Base-by-base conservation (phyloP, 2,888 invertebrate species). In the Arctia plantaginis region DNA sequence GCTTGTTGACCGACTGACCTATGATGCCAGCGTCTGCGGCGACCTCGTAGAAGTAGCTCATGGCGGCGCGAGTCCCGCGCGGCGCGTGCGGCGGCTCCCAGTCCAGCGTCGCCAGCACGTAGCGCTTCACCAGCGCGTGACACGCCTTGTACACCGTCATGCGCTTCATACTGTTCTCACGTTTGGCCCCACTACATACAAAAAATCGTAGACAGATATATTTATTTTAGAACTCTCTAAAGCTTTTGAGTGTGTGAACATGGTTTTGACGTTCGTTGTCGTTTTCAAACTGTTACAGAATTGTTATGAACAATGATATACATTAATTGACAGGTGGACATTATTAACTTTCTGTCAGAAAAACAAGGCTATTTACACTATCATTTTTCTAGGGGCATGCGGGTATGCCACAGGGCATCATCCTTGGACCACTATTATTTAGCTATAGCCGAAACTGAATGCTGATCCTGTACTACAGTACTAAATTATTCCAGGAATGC, bases 1-100 rank as follows among this genome's bases (percentile, higher is more conserved):
- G 39, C 39, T 30, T 10, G 39, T 39, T n/a, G n/a, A n/a, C n/a
- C 18, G 23, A 76, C 90, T 89, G 79, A 97, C 97, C 97, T 82
- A 99, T 97, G 67, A 99, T 94, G 1, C 98, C 98, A 1, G 97
- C 97, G 91, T 99, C 99, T 0, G 97, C 97, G 7, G 99, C 99
- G 76, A 98, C 96, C 89, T 99, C 99, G 92, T 98, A 99, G 94
- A 98, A 99, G 93, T 99, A 99, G 87, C 99, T 99, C 94, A 99
- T 99, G 23, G 98, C 98, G 82, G 95, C 95, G 12, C 94, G 93
- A 67, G 78, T 76, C 96, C 91, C 97, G 93, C 35, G 97, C 96
- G 98, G 98, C 84, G 96, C 85, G n/a, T 94, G 94, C 73, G 96
- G 94, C 20, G 97, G 97, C 77, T 96, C 96, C 80, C 96, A 95